These are phyloP conservation scores for Apis florea DNA, from an alignment of 1,140 invertebrate species.

Conservation along the genomic window DNA sequence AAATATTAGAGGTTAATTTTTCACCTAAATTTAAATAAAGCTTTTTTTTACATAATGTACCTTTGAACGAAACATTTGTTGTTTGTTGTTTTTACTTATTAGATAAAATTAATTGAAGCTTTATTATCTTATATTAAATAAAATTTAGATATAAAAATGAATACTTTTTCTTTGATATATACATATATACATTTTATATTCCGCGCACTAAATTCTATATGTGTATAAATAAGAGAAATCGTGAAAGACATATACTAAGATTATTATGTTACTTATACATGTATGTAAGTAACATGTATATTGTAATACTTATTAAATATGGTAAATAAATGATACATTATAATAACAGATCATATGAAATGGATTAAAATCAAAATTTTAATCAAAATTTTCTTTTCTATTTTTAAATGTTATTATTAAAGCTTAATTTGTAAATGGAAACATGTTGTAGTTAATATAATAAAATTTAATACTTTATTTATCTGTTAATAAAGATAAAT, in stretches of 20 bases:
- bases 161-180: not conserved
- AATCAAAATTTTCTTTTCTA: no score
- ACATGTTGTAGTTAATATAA: no score
- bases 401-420: no score
- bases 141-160: not conserved
- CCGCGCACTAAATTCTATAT: not conserved
- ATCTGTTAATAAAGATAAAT: no score
- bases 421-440: no score
- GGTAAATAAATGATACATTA: no score
- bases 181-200: not conserved
- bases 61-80: slow-evolving; percentile 61
- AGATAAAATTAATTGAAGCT: not conserved
- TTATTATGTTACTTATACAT: not conserved
- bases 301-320: no score
- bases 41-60: slow-evolving; percentile 39
- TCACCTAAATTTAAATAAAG: slow-evolving; percentile 26
- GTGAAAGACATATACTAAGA: not conserved
- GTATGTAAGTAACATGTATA: not conserved
- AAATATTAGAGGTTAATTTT: slow-evolving; percentile 29
- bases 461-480: no score
- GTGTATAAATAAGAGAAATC: not conserved
- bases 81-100: not conserved
- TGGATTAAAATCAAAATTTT: no score
- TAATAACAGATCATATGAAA: not conserved
- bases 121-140: not conserved